Evolutionary conservation across 1,140 invertebrate species (phyloP).

Genomic region (Cydia strobilella): DNA sequence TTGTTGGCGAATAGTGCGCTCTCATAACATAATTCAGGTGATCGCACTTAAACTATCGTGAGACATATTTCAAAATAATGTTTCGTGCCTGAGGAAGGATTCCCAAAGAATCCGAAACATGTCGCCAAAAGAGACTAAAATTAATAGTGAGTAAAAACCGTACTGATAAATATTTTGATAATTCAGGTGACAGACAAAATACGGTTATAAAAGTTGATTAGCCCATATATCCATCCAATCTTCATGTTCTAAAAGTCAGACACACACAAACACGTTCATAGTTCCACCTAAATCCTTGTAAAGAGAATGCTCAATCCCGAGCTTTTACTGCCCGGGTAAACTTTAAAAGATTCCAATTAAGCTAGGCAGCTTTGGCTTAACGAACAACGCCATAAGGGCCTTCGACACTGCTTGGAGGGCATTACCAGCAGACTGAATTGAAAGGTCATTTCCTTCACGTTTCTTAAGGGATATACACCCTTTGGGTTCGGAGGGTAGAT

Average conservation of each 20-base stretch:
- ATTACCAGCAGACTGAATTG: conserved; percentile 49
- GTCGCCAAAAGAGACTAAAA: too few species aligned
- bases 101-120: too few species aligned
- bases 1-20: too few species aligned
- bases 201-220: too few species aligned
- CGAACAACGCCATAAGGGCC: conserved; percentile 59
- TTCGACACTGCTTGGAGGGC: conserved; percentile 62
- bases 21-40: too few species aligned
- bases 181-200: too few species aligned
- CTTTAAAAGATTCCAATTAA: conserved; percentile 77
- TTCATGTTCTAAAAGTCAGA: background rate
- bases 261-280: background rate
- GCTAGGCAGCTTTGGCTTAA: conserved; percentile 47
- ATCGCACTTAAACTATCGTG: too few species aligned
- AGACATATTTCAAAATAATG: too few species aligned
- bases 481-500: conserved; percentile 34
- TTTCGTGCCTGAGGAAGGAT: too few species aligned
- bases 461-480: conserved; percentile 58
- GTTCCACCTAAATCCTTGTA: conserved; percentile 19
- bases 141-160: too few species aligned
- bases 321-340: conserved; percentile 66
- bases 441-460: conserved; percentile 35
- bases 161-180: too few species aligned
- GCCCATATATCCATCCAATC: too few species aligned
- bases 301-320: conserved; percentile 38